phyloP scores from a whole-genome alignment of 2,797 vertebrate species.

The Acrocephalus scirpaceus region DNA sequence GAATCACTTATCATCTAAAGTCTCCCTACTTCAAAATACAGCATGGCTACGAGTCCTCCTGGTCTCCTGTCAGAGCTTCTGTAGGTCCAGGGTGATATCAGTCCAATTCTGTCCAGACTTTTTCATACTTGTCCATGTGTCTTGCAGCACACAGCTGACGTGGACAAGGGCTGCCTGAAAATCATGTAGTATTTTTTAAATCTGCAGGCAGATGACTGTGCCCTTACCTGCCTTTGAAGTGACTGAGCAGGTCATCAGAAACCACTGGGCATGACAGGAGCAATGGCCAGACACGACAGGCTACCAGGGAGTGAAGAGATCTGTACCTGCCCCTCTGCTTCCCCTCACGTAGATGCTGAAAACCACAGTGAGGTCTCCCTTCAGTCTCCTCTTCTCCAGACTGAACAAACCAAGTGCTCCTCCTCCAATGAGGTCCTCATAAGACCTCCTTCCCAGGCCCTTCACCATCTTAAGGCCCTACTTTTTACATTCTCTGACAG shows the following conservation, averaged over 20 bases:
- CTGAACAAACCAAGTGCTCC: background rate
- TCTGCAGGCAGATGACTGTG: background rate
- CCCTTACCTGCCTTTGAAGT: background rate
- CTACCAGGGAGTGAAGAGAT: background rate
- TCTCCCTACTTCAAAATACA: background rate
- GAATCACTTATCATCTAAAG: background rate
- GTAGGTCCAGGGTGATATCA: background rate
- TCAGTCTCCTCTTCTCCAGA: background rate
- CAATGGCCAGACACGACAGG: background rate
- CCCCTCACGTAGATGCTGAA: background rate
- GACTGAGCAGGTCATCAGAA: background rate
- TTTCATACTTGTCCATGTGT: background rate
- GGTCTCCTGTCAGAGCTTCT: background rate
- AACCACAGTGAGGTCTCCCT: background rate
- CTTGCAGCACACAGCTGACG: background rate
- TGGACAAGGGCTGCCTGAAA: background rate
- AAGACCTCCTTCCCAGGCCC: background rate
- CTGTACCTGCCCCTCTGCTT: fast-evolving
- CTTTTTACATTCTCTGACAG: fast-evolving
- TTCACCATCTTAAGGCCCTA: background rate
- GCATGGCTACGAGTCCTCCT: background rate
- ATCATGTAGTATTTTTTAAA: background rate
- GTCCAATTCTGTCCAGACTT: background rate
- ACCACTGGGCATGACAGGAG: background rate
- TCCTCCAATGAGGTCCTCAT: background rate